A percentile compares a stretch with the other conserved stretches of the same genome.
phyloP scores from a whole-genome alignment of 2,888 invertebrate species.

The Cephus rjabovi region DNA sequence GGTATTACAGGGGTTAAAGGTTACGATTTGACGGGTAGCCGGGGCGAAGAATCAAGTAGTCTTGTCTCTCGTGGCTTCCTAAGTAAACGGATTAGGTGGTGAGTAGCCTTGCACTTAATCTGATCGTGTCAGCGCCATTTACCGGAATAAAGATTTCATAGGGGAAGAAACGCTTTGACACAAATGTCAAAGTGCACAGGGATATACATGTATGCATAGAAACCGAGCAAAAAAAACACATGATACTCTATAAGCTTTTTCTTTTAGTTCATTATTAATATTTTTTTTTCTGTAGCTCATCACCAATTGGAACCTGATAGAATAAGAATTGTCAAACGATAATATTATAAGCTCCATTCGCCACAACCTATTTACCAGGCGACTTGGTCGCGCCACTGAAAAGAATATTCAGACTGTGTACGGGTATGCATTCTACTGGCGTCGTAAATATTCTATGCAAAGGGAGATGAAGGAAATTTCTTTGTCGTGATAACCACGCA shows the following conservation, averaged over 20 bases:
- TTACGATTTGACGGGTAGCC: slow-evolving; percentile 4
- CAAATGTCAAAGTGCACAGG: too few relatives aligned
- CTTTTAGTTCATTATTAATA: background rate
- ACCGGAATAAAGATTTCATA: background rate
- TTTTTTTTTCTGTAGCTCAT: too few relatives aligned
- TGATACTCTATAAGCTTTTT: background rate
- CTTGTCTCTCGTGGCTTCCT: slow-evolving; percentile 32
- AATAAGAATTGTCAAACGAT: background rate
- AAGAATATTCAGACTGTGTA: background rate
- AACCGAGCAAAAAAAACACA: background rate
- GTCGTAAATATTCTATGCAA: background rate
- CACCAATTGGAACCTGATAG: background rate
- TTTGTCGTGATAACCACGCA: background rate
- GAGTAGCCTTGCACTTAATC: slow-evolving; percentile 19
- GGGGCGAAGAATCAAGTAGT: slow-evolving; percentile 29
- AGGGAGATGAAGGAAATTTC: background rate
- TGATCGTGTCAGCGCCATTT: slow-evolving; percentile 10
- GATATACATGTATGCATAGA: background rate
- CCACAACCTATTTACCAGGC: background rate
- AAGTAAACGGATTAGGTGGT: slow-evolving; percentile 33
- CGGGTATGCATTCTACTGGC: background rate
- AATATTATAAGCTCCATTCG: background rate
- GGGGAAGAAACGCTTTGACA: background rate
- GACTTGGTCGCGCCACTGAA: background rate
- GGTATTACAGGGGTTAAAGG: background rate